Conservation (phyloP, 2,113 vertebrate genomes). For the Gopherus evgoodei region DNA sequence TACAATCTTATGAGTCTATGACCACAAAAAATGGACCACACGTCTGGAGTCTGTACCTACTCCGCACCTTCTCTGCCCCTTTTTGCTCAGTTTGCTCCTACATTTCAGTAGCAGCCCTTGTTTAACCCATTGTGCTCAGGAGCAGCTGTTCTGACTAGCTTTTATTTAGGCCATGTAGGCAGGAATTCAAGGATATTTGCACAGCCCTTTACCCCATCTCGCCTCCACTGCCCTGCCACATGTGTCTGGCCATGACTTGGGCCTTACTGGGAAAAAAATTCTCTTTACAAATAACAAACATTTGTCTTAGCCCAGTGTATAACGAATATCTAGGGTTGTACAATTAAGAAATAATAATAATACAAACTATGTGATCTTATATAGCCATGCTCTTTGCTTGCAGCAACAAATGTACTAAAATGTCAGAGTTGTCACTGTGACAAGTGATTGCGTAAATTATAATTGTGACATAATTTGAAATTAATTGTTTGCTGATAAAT, state of each 20-base stretch:
- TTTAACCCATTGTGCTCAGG: background rate
- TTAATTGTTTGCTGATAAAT: background rate
- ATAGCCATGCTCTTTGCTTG: background rate
- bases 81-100: background rate
- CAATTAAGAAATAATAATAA: background rate
- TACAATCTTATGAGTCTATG: background rate
- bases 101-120: background rate
- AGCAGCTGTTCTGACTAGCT: background rate
- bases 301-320: background rate
- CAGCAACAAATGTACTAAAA: background rate
- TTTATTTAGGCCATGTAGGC: background rate
- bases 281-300: background rate
- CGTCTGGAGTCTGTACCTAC: background rate
- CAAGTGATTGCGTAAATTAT: background rate
- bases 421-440: background rate
- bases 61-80: background rate
- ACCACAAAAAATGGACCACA: background rate
- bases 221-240: background rate
- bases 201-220: background rate
- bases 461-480: background rate
- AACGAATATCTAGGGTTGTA: background rate
- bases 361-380: fast-evolving
- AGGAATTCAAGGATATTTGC: background rate
- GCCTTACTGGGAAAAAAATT: background rate
- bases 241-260: background rate